Conservation (phyloP, 2,113 vertebrate species). For the Bothrops jararaca region DNA sequence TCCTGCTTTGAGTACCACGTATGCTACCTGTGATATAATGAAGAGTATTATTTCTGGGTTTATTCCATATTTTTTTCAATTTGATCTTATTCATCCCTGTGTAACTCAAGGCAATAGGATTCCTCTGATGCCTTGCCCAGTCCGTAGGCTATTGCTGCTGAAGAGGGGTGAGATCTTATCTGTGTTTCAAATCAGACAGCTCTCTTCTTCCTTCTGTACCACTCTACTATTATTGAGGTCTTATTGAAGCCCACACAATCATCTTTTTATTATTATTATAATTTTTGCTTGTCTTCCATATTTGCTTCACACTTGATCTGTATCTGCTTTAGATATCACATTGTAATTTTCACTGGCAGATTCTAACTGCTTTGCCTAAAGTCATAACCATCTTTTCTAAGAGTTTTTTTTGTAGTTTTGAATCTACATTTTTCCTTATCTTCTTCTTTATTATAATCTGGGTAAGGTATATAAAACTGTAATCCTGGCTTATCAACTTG, state of each 20-base stretch:
- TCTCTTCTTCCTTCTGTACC: not conserved
- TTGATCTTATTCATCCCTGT: not conserved
- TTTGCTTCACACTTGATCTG: not conserved
- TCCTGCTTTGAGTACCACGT: not conserved
- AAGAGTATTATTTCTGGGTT: not conserved
- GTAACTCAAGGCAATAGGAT: not conserved
- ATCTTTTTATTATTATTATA: not conserved
- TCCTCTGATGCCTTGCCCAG: not conserved
- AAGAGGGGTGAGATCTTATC: not conserved
- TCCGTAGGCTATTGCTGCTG: not conserved
- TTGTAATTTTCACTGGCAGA: not conserved
- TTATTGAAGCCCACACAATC: not conserved
- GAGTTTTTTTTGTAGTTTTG: not conserved
- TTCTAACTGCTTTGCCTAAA: not conserved
- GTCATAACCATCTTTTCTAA: not conserved
- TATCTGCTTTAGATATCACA: not conserved
- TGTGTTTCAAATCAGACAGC: too few relatives aligned
- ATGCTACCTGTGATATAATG: not conserved
- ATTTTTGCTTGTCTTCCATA: not conserved
- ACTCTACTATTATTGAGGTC: not conserved
- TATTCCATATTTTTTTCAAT: not conserved
- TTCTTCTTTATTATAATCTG: not conserved
- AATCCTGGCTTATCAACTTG: not conserved
- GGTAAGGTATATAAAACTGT: not conserved
- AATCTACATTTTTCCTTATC: not conserved